Evolutionary conservation across 2,888 invertebrate species (phyloP), one percentile per base, ranked within the genome.

Genomic region (Anoncus sp.): DNA sequence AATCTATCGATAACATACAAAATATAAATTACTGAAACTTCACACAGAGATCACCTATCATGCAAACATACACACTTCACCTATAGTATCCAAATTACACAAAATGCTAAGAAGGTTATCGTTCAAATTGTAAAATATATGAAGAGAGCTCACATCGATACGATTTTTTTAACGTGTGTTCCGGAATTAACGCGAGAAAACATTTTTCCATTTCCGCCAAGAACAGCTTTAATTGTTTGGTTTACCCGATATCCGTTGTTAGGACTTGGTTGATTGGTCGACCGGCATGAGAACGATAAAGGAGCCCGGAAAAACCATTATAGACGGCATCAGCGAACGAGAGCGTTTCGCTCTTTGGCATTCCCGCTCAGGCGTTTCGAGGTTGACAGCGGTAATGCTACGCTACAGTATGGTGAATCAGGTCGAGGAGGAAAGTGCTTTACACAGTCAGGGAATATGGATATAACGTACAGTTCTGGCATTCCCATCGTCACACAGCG

Each of bases 321-420:
- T 79, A 81, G 78, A 78, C 80, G 24, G 24, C 22, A 62, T 75
- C 75, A 57, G 10, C 22, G 35, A 31, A 40, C n/a, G 51, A 65
- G 55, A 67, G 65, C 77, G 70, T 78, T 76, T 73, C 69, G 77
- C 85, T 88, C 86, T 87, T 88, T 88, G 86, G 88, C 87, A 87
- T 88, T 87, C 85, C 81, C 82, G 87, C 85, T 87, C 81, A 83
- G 81, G 77, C 83, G 81, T 85, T 85, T 80, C 75, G 80, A 12
- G 57, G 18, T 57, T 57, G 38, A 18, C 12, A 55, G 35, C 38
- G 75, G 80, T 31, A 67, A 49, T 63, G 62, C 20, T 35, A 16
- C 20, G 38, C 20, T 38, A 72, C 31, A 57, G 63, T 12, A 63
- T 20, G 43, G 38, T 71, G 57, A 18, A 72, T 31, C 47, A 49